Evolutionary conservation across 1,140 invertebrate genomes (phyloP).

Genomic region (Hypothenemus hampei): DNA sequence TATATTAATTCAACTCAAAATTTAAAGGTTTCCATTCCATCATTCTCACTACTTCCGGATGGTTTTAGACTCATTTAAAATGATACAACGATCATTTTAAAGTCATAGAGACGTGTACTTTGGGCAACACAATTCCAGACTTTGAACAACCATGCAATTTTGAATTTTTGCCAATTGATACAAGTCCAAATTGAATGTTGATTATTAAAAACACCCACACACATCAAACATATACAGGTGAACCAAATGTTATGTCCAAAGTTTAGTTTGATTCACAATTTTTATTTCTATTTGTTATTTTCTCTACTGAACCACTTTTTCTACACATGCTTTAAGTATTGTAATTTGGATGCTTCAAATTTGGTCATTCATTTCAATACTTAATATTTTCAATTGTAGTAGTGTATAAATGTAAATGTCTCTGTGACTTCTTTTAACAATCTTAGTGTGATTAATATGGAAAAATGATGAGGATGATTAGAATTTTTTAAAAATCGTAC

Average conservation of each 20-base stretch:
- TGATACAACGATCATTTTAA: slow-evolving; percentile 37
- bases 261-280: slow-evolving; percentile 10
- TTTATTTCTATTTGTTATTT: not conserved
- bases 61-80: slow-evolving; percentile 32
- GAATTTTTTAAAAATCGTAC: too few species aligned
- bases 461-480: slow-evolving; percentile 5
- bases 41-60: slow-evolving; percentile 18
- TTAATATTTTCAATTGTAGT: slow-evolving; percentile 2
- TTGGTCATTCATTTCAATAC: not conserved
- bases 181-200: not conserved
- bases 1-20: slow-evolving; percentile 22
- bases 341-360: slow-evolving; percentile 26
- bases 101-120: slow-evolving; percentile 41
- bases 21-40: slow-evolving; percentile 6
- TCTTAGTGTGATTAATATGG: slow-evolving; percentile 21
- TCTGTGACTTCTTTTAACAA: slow-evolving; percentile 46
- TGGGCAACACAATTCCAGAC: too few species aligned
- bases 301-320: slow-evolving; percentile 17
- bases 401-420: slow-evolving; percentile 26
- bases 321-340: slow-evolving; percentile 41
- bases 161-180: not conserved
- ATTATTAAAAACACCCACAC: not conserved
- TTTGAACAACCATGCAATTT: too few species aligned
- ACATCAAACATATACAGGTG: slow-evolving; percentile 5
- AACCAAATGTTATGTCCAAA: slow-evolving; percentile 9